Evolutionary conservation across 1,140 invertebrate genomes (phyloP).

Genomic region (Hylaeus volcanicus): DNA sequence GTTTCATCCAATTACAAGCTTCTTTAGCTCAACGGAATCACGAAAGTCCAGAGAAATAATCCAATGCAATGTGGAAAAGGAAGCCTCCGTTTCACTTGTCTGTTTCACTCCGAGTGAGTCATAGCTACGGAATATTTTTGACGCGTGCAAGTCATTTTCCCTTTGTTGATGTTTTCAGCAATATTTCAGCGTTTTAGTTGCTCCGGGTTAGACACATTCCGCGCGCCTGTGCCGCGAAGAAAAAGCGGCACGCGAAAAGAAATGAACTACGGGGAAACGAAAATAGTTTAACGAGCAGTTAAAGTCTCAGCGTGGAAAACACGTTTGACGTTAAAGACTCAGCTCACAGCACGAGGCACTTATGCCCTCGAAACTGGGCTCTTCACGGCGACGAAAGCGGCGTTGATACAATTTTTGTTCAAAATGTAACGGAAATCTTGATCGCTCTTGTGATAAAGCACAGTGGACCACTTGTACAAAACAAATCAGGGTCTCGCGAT

Average conservation of each 20-base stretch:
- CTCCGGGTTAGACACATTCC: background rate
- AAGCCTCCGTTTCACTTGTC: background rate
- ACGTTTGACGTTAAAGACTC: slow-evolving; percentile 22
- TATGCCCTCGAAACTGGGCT: background rate
- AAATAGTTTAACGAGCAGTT: slow-evolving; percentile 45
- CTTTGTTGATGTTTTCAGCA: background rate
- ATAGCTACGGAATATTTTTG: background rate
- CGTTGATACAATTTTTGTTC: background rate
- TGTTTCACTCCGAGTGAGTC: background rate
- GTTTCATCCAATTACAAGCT: too few species aligned
- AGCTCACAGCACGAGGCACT: background rate
- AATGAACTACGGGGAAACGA: slow-evolving; percentile 14
- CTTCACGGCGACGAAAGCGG: background rate
- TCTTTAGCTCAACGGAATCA: too few species aligned
- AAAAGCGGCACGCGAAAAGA: slow-evolving; percentile 15
- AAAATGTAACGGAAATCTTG: background rate
- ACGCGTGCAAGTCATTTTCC: background rate
- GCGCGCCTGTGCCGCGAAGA: background rate
- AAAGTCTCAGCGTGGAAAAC: slow-evolving; percentile 25
- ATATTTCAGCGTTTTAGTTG: slow-evolving; percentile 8
- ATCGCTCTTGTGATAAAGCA: background rate
- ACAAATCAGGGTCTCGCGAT: background rate
- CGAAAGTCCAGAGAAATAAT: background rate
- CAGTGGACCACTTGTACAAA: background rate
- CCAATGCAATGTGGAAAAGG: background rate